Percentiles rank a stretch among this genome's conserved stretches.
Evolutionary conservation across 92 coral and sea anemone species (phyloP).

Genomic region (Micromussa lordhowensis): DNA sequence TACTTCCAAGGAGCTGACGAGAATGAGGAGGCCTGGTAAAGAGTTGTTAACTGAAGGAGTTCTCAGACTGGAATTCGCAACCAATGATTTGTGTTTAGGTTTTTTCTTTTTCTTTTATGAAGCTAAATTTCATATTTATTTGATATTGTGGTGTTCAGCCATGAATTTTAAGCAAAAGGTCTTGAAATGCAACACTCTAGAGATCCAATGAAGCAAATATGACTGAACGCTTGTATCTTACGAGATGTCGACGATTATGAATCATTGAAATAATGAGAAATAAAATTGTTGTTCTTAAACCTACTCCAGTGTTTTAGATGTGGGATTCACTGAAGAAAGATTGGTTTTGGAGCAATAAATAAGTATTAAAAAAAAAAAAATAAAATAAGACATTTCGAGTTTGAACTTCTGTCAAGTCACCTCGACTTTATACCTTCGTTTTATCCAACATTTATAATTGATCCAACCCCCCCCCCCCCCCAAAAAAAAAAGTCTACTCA

Average conservation of each 20-base stretch:
- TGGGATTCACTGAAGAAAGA: neutral
- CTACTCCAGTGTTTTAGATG: neutral
- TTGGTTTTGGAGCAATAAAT: too few relatives aligned
- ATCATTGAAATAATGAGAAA: neutral
- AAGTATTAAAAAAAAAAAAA: too few relatives aligned
- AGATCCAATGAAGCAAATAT: neutral
- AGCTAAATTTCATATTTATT: neutral
- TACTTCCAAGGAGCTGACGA: neutral
- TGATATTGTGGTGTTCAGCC: neutral
- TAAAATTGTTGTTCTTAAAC: neutral
- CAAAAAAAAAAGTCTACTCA: too few relatives aligned
- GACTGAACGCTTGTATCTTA: neutral
- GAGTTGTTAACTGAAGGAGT: neutral
- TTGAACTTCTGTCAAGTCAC: too few relatives aligned
- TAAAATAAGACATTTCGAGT: too few relatives aligned
- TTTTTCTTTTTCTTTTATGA: neutral
- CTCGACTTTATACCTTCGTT: too few relatives aligned
- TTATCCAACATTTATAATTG: too few relatives aligned
- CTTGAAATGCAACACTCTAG: neutral
- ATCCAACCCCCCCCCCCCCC: too few relatives aligned
- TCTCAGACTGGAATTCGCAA: neutral
- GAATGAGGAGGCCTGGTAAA: neutral
- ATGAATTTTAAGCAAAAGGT: neutral
- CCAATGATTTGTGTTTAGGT: neutral
- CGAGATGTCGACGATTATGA: neutral